Percentiles rank a stretch among this genome's conserved stretches.
Conservation (phyloP, 2,797 vertebrate genomes). For the Ceyx erithaca region DNA sequence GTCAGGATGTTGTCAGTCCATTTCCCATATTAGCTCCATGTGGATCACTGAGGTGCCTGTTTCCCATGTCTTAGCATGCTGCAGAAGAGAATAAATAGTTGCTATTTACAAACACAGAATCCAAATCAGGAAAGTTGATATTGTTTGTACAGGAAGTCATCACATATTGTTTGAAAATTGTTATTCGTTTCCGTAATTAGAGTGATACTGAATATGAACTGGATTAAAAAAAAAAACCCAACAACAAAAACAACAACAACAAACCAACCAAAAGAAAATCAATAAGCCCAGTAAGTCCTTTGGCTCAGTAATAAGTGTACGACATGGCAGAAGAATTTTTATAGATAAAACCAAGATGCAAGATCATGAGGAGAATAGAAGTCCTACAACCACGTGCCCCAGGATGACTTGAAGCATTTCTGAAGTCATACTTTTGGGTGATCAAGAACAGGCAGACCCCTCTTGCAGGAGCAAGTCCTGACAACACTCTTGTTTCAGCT, state of each 20-base stretch:
- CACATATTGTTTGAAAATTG: slow-evolving; percentile 64
- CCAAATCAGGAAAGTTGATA: slow-evolving; percentile 53
- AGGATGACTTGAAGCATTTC: background rate
- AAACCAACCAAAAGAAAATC: too few relatives aligned
- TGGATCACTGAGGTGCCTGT: slow-evolving; percentile 53
- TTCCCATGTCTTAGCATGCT: slow-evolving; percentile 69
- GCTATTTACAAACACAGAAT: slow-evolving; percentile 68
- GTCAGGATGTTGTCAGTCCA: slow-evolving; percentile 60
- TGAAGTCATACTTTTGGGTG: background rate
- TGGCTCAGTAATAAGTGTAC: background rate
- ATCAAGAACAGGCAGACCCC: background rate
- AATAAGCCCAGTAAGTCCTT: background rate
- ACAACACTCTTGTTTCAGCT: slow-evolving; percentile 44
- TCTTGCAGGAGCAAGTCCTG: background rate
- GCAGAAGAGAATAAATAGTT: slow-evolving; percentile 63
- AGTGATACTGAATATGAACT: slow-evolving; percentile 57
- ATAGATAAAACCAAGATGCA: background rate
- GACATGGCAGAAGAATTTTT: background rate
- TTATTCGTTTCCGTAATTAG: slow-evolving; percentile 61
- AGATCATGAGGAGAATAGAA: background rate
- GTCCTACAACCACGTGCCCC: background rate
- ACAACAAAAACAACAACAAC: too few relatives aligned
- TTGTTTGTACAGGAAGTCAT: slow-evolving; percentile 67
- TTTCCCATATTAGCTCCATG: slow-evolving; percentile 72
- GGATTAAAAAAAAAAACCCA: background rate